Evolutionary conservation across 2,113 vertebrate genomes (phyloP).

Genomic region (Caranx ignobilis): DNA sequence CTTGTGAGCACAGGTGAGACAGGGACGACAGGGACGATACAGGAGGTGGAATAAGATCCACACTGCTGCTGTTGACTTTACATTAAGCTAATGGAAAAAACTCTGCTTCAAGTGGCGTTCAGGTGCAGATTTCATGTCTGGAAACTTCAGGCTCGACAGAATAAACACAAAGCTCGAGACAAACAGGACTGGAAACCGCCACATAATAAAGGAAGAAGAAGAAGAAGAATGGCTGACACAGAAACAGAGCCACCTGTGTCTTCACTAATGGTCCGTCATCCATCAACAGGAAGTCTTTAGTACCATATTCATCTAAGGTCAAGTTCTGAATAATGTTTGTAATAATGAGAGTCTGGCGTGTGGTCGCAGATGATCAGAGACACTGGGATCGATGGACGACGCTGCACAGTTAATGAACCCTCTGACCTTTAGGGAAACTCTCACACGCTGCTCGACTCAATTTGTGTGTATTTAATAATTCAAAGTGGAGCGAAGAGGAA

Average conservation of each 20-base stretch:
- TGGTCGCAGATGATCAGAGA: slow-evolving; percentile 69
- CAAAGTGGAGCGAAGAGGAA: slow-evolving; percentile 76
- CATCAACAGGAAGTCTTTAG: slow-evolving; percentile 36
- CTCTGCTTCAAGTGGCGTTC: slow-evolving; percentile 43
- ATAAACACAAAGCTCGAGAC: neutral
- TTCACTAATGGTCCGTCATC: slow-evolving; percentile 40
- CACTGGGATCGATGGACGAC: slow-evolving; percentile 77
- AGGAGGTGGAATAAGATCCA: slow-evolving; percentile 56
- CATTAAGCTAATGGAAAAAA: slow-evolving; percentile 74
- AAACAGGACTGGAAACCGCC: neutral
- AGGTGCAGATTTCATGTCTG: slow-evolving; percentile 46
- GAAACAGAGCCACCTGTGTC: slow-evolving; percentile 28
- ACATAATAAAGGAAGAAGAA: neutral
- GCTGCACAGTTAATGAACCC: slow-evolving; percentile 81
- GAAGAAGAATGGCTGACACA: slow-evolving; percentile 16
- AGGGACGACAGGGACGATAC: slow-evolving; percentile 55
- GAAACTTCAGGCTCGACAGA: neutral
- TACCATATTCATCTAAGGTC: slow-evolving; percentile 63
- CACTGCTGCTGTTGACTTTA: slow-evolving; percentile 52
- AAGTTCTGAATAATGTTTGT: slow-evolving; percentile 77
- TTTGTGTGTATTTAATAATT: slow-evolving; percentile 88
- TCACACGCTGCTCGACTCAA: slow-evolving; percentile 78
- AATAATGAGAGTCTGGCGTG: slow-evolving; percentile 69
- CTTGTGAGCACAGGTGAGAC: slow-evolving; percentile 51
- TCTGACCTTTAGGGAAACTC: slow-evolving; percentile 84